phyloP scores from a whole-genome alignment of 2,113 vertebrate genomes.

The Cephalopholis sonnerati region DNA sequence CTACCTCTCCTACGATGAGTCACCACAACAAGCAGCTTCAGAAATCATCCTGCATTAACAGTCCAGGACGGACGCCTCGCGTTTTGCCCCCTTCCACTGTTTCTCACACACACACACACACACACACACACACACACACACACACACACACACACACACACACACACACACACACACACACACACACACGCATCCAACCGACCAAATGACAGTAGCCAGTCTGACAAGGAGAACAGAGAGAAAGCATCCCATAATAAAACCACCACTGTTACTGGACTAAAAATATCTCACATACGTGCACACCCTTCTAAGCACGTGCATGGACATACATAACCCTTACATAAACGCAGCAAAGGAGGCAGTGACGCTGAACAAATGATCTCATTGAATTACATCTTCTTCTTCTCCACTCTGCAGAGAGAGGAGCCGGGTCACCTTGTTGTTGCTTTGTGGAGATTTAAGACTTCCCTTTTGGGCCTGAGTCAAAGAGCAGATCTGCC shows the following conservation, averaged over 20 bases:
- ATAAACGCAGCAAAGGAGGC: constrained; percentile 59
- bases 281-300: constrained; percentile 52
- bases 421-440: constrained; percentile 53
- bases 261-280: constrained; percentile 45
- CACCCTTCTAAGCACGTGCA: constrained; percentile 12
- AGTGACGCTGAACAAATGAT: constrained; percentile 72
- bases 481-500: constrained; percentile 74
- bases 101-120: neutral
- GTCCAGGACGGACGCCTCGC: constrained; percentile 18
- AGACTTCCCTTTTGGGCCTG: constrained; percentile 72
- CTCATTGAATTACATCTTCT: constrained; percentile 51
- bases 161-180: neutral
- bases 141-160: constrained; percentile 11
- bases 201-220: constrained; percentile 24
- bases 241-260: constrained; percentile 42
- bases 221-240: constrained; percentile 30
- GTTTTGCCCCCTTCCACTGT: constrained; percentile 11
- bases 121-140: constrained; percentile 4
- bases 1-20: constrained; percentile 63
- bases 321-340: constrained; percentile 13
- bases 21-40: constrained; percentile 58
- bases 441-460: constrained; percentile 68
- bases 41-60: constrained; percentile 49
- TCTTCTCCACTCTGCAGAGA: constrained; percentile 44
- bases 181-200: constrained; percentile 1